Percentiles rank a stretch among this genome's conserved stretches.
Conservation (phyloP, 2,113 vertebrate species). For the Tyto alba region DNA sequence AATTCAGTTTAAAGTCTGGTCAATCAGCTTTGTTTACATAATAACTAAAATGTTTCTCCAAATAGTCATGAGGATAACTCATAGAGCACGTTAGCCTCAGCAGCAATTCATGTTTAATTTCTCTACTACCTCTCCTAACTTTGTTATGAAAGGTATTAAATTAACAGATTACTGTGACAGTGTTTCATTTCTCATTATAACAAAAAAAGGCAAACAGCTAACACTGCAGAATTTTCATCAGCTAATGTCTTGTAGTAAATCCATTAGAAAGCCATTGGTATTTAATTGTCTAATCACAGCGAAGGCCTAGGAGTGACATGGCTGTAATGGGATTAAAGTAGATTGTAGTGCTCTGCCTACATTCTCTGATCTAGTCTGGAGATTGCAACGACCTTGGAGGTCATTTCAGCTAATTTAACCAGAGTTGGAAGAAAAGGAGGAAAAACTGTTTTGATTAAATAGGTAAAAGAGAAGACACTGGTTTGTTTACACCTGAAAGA, state of each 20-base stretch:
- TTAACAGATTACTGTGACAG: slow-evolving; percentile 42
- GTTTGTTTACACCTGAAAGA: slow-evolving; percentile 26
- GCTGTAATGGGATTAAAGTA: slow-evolving; percentile 70
- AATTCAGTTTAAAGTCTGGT: not conserved
- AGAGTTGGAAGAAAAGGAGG: not conserved
- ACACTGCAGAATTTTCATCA: slow-evolving; percentile 60
- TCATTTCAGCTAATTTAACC: slow-evolving; percentile 44
- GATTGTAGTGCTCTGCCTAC: slow-evolving; percentile 19
- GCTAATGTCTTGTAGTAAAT: slow-evolving; percentile 69
- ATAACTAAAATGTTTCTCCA: not conserved
- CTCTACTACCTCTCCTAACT: not conserved
- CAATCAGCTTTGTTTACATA: not conserved
- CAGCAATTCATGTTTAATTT: slow-evolving; percentile 43
- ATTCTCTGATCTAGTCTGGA: slow-evolving; percentile 14
- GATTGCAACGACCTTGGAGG: slow-evolving; percentile 44
- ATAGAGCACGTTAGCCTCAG: not conserved
- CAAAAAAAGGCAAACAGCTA: slow-evolving; percentile 4
- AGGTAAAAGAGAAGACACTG: not conserved
- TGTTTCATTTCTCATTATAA: slow-evolving; percentile 39
- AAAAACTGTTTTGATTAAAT: slow-evolving; percentile 43
- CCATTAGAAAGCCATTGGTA: slow-evolving; percentile 69
- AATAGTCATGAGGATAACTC: not conserved
- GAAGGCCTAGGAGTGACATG: slow-evolving; percentile 59
- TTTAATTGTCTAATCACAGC: slow-evolving; percentile 72
- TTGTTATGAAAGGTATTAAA: slow-evolving; percentile 49